Evolutionary conservation across 2,888 invertebrate species (phyloP).

Genomic region (Eutolmus rufibarbis): DNA sequence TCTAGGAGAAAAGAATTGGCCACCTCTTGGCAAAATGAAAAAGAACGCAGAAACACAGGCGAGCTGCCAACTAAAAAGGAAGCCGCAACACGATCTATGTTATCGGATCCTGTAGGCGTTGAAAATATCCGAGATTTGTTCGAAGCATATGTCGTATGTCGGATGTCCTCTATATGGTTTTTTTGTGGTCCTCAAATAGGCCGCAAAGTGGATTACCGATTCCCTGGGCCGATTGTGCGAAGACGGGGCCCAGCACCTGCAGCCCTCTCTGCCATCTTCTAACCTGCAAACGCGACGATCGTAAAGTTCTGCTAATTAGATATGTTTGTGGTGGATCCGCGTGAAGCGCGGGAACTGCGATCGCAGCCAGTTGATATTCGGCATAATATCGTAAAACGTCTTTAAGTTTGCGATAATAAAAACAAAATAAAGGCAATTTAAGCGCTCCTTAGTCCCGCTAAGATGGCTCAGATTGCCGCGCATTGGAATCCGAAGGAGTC

Average conservation of each 20-base stretch:
- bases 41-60: not conserved
- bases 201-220: conserved; percentile 38
- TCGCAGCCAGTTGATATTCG: not conserved
- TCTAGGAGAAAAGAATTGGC: not conserved
- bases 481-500: not conserved
- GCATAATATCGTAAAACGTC: conserved; percentile 20
- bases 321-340: conserved; percentile 2
- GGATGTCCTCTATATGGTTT: conserved; percentile 27
- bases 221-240: not conserved
- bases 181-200: conserved; percentile 3
- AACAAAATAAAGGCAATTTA: conserved; percentile 10
- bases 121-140: conserved; percentile 36
- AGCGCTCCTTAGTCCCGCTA: not conserved
- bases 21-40: not conserved
- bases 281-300: conserved; percentile 1
- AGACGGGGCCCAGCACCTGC: conserved; percentile 13
- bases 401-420: conserved; percentile 15
- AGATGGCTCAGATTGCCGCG: not conserved
- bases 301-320: conserved; percentile 40
- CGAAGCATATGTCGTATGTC: conserved; percentile 37
- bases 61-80: conserved; percentile 15
- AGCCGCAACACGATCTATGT: conserved; percentile 31
- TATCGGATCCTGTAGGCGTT: conserved; percentile 42
- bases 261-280: not conserved
- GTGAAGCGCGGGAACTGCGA: not conserved